Base-by-base conservation (phyloP, 2,888 invertebrate species). In the Chrysolina haemoptera region DNA sequence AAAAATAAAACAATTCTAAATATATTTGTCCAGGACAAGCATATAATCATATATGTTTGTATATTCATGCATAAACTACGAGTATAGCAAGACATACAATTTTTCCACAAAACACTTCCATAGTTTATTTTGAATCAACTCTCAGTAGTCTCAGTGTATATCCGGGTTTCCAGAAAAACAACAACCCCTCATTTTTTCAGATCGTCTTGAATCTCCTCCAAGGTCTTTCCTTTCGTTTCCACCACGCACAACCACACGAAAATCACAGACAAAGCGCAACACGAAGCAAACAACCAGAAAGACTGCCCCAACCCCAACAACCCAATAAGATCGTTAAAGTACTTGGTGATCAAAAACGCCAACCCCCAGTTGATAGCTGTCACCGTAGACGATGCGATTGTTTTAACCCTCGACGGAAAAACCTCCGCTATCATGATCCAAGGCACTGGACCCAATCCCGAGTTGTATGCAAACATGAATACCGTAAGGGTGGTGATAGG, bases 371-470 rank as follows among this genome's bases (percentile, higher is more conserved):
- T 70, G 16, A 67, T 63, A 12, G 66, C 62, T 18, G 66, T 53
- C n/a, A 70, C 53, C 27, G 69, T n/a, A 1, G 73, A 74, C 9
- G 69, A 65, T 12, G 93, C 92, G 86, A 94, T 94, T 0, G 95
- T 93, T 71, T 81, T 82, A 0, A 81, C 76, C 79, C 94, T 93
- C 0, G 92, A 88, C 22, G 96, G 92, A 86, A 96, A 93, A 87
- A 96, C 90, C 86, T 96, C 96, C 0, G 94, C 93, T 90, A 95
- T 91, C 46, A 96, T 92, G 0, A 95, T 93, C 95, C 95, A 95
- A 0, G 95, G 94, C 46, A 95, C 85, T 0, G 95, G 93, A 2
- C 96, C 95, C 67, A 93, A 90, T 0, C 92, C 91, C 14, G 76
- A 64, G 77, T 94, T 93, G 88, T 94, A 95, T 0, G 92, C 91